Evolutionary conservation across 2,113 vertebrate species (phyloP), one percentile per base, ranked within the genome.

Genomic region (Muntiacus reevesi): DNA sequence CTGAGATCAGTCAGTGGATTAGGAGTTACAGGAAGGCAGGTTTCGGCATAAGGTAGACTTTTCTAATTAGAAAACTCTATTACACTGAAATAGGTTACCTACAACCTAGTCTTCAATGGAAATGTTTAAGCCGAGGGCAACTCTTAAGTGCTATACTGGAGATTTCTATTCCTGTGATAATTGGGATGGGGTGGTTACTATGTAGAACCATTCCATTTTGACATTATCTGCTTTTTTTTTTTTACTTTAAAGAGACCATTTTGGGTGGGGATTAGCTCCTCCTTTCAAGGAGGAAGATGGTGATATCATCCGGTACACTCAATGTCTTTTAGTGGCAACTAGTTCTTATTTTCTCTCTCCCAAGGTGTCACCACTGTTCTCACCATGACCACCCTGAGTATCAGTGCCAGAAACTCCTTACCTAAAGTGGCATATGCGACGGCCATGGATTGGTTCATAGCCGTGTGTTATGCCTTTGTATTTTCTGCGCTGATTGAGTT

Each of bases 391-490:
- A 99, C 99, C 2, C 98, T 99, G 98, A 99, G 99, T 98, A 99
- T 99, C 99, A 99, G 99, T 98, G 99, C 99, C 98, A 99, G 99
- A 99, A 99, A 99, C 99, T 99, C 99, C 21, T 99, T 99, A 94
- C 99, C 99, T 97, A 99, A 99, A 98, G 99, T 99, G 98, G 99
- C 99, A 85, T 99, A 99, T 14, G 99, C 99, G 98, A 99, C 99
- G 33, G 99, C 99, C 98, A 99, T 99, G 99, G 99, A 99, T 99
- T 99, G 99, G 99, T 99, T 99, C 99, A 99, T 99, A 99, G 99
- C 99, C 15, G 99, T 99, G 98, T 99, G 99, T 99, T 99, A 99
- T 97, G 99, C 99, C 98, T 99, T 99, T 98, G 99, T 99, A 98
- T 99, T 99, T 99, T 99, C 99, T 97, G 99, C 99, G 89, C 99